Percentiles rank a stretch among this genome's conserved stretches.
phyloP scores from a whole-genome alignment of 2,797 vertebrate species.

The Borostomias antarcticus region DNA sequence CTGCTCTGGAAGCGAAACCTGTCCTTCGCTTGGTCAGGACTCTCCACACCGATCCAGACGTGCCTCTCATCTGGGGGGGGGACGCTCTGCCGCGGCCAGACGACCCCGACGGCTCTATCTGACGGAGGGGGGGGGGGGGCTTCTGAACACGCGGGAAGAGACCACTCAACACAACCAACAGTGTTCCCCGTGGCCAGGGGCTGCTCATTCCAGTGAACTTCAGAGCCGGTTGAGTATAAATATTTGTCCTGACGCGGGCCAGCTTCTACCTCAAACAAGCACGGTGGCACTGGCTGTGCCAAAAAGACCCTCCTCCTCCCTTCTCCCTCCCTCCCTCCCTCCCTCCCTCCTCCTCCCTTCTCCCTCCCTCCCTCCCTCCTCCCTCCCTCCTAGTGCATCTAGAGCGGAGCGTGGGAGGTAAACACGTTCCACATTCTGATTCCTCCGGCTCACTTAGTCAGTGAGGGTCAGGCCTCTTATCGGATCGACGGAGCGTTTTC shows the following conservation, averaged over 20 bases:
- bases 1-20: constrained; percentile 19
- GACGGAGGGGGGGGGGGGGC: constrained; percentile 19
- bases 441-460: constrained; percentile 69
- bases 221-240: constrained; percentile 60
- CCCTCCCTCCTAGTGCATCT: constrained; percentile 59
- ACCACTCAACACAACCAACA: constrained; percentile 38
- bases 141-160: constrained; percentile 3
- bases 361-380: constrained; percentile 46
- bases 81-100: constrained; percentile 32
- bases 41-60: constrained; percentile 42
- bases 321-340: background rate
- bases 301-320: background rate
- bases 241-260: constrained; percentile 63
- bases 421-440: constrained; percentile 70
- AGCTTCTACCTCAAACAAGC: constrained; percentile 57
- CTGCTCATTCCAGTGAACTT: constrained; percentile 50
- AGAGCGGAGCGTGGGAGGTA: constrained; percentile 70
- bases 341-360: too few species aligned
- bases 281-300: background rate
- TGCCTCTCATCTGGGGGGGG: constrained; percentile 30
- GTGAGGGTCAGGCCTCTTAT: constrained; percentile 56
- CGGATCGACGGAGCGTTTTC: constrained; percentile 68
- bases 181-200: constrained; percentile 1
- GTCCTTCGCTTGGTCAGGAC: constrained; percentile 34
- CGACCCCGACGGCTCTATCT: constrained; percentile 50